phyloP scores from a whole-genome alignment of 2,888 invertebrate genomes.

The Tholera decimalis region DNA sequence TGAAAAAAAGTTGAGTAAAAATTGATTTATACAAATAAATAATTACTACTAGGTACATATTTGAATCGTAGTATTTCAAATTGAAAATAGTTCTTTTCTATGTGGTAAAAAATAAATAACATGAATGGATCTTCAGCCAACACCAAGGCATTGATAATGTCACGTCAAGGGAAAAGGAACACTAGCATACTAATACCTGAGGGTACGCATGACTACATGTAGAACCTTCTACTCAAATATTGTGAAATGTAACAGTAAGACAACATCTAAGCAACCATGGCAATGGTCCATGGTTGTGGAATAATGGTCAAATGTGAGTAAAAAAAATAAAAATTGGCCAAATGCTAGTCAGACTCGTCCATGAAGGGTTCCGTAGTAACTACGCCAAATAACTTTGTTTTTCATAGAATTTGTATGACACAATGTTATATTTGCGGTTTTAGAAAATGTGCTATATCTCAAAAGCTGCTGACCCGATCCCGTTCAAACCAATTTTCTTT shows the following conservation, averaged over 20 bases:
- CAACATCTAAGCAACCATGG: slow-evolving; percentile 3
- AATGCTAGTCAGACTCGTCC: too few relatives aligned
- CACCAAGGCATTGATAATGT: slow-evolving; percentile 50
- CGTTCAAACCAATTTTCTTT: too few relatives aligned
- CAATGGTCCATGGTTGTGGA: not conserved
- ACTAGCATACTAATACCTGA: slow-evolving; percentile 39
- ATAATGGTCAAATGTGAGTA: not conserved
- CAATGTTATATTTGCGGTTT: too few relatives aligned
- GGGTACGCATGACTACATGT: not conserved
- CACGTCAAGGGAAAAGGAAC: slow-evolving; percentile 48
- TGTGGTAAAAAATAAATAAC: not conserved
- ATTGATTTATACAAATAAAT: not conserved
- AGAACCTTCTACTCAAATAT: slow-evolving; percentile 8
- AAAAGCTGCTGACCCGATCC: too few relatives aligned
- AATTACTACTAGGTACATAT: too few relatives aligned
- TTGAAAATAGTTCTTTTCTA: not conserved
- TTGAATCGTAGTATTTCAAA: not conserved
- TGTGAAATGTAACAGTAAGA: slow-evolving; percentile 23
- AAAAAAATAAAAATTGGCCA: not conserved
- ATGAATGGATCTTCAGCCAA: slow-evolving; percentile 18
- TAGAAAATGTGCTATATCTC: too few relatives aligned
- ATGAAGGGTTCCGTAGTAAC: too few relatives aligned
- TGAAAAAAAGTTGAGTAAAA: not conserved
- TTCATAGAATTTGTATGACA: too few relatives aligned
- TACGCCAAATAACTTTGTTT: too few relatives aligned